Base-by-base conservation (phyloP, 2,113 vertebrate species). In the Drymodes brunneopygia region DNA sequence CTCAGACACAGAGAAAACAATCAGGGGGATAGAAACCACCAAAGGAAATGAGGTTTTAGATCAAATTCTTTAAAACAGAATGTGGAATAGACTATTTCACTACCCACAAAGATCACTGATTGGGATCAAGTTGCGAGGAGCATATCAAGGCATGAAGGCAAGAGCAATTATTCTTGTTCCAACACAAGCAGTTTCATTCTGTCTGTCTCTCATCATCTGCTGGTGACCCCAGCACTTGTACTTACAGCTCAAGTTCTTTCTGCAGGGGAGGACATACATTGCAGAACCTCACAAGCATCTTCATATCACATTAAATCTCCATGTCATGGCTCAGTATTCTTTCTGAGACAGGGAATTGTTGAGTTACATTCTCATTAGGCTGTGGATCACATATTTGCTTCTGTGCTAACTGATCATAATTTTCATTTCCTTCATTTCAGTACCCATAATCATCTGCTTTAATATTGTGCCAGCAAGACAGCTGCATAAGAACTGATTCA, bases 371-470 rank as follows among this genome's bases (percentile, higher is more conserved):
- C 66, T 72, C 29, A 72, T 66, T 48, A 81, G 42, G 20, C 62
- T 78, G 29, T 27, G 44, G 66, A 81, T 94, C 62, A 83, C 40
- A 18, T 54, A 70, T 62, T 60, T 85, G 6, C 67, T 83, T 81
- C 69, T 78, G 31, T 57, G 33, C 27, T 90, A 86, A 79, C 51
- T 60, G 65, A 77, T 79, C 66, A 50, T 75, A 92, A 85, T 82
- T 90, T 38, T 87, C 28, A 80, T 87, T 95, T 92, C 65, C 72
- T 88, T 96, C 61, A 78, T 51, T 88, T 92, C 89, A 94, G 38
- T 85, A 62, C 27, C 60, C 56, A 54, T 81, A 66, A 92, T 80
- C 42, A 81, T 17, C 40, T 81, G 29, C 54, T 90, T 77, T 90
- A 93, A 73, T 90, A 81, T 83, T 92, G 60, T 92, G 75, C 75